Evolutionary conservation across 2,797 vertebrate genomes (phyloP), one percentile per base, ranked within the genome.

Genomic region (Siniperca undulata): DNA sequence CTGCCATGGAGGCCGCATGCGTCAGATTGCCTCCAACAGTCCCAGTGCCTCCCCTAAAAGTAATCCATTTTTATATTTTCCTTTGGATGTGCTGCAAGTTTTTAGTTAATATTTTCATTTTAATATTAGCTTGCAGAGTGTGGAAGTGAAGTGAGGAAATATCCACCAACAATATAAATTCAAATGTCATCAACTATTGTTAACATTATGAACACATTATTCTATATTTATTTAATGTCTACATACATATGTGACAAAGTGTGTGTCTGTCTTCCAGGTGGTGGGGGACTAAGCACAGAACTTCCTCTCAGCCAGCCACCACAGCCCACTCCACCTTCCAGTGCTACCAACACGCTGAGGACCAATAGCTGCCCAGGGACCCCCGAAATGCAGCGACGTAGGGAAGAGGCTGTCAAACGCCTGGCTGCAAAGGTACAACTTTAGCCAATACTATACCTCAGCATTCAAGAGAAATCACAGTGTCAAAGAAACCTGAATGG

Each of bases 1-100:
- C 95, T 99, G 98, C 90, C 99, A 99, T 0, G 99, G 99, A 17
- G 97, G 97, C 80, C 97, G 99, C 77, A 99, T 99, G 99, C 96
- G 99, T 34, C 99, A 99, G 91, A 99, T 99, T 13, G 99, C 98
- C 80, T 99, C 99, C 84, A 99, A 94, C 93, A 98, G 97, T 81
- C 96, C 97, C 0, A 91, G 94, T 36, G 95, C 96, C 20, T 97
- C 97, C n/a, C 97, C 97, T 0, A 97, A 96, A 97, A 93, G 99
- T 99, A 95, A 95, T 42, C 5, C 14, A 2, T 56, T 74, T 53
- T 19, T 46, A 3, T 68, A 11, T 80, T 84, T 74, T 36, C 42
- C 44, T 83, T 70, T 83, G 16, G 10, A 34, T 78, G 14, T 58
- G 50, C 42, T 70, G 14, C 36, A 71, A 34, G 14, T 11, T 50